Conservation (phyloP, 64 coral and sea anemone species). For the Stichodactyla helianthus region DNA sequence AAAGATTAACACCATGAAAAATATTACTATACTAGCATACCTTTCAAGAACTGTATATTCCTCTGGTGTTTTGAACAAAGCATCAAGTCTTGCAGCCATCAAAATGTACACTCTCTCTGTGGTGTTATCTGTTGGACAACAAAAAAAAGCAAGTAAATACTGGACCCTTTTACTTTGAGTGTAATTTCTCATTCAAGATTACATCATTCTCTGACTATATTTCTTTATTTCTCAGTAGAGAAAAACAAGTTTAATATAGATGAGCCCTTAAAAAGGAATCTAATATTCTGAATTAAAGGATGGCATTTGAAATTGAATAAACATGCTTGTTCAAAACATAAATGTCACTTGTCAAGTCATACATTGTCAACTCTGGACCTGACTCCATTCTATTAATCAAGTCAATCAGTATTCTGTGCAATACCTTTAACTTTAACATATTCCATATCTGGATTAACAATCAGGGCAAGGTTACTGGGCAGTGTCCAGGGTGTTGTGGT, state of each 20-base stretch:
- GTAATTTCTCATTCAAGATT: no score
- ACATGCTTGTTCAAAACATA: no score
- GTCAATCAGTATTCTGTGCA: not conserved
- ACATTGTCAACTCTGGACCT: no score
- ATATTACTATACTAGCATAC: conserved; percentile 7
- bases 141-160: not conserved
- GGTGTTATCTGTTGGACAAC: conserved; percentile 57
- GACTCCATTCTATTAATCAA: no score
- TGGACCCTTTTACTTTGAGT: not conserved
- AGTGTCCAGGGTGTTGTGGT: conserved; percentile 98
- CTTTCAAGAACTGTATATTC: conserved; percentile 94
- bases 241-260: no score
- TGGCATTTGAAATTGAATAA: no score
- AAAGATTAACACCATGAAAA: not conserved
- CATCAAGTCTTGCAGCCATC: conserved; percentile 81
- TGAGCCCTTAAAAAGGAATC: no score
- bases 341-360: no score
- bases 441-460: conserved; percentile 81
- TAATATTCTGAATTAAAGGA: no score
- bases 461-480: conserved; percentile 90
- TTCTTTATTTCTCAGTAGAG: no score
- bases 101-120: conserved; percentile 85
- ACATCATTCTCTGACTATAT: no score
- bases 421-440: conserved; percentile 92
- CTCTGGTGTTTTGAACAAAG: conserved; percentile 86